These are phyloP conservation scores for Abrostola tripartita DNA, from an alignment of 2,888 invertebrate species.

Conservation along the genomic window DNA sequence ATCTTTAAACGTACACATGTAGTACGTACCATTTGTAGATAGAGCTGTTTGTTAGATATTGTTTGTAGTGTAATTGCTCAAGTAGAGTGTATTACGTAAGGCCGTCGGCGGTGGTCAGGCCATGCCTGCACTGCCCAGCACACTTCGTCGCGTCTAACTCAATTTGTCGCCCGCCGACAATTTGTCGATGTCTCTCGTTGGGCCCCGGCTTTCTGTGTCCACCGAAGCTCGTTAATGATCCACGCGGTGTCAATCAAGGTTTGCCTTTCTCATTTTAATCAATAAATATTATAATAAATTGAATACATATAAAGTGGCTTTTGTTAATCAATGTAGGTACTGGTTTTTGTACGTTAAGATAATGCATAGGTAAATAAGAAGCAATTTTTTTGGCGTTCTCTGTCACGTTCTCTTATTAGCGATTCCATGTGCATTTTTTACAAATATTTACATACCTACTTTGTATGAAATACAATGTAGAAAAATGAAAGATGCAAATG, in stretches of 20 bases:
- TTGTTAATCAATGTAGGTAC: constrained; percentile 2
- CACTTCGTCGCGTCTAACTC: constrained; percentile 64
- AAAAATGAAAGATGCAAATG: too few species aligned
- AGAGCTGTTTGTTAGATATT: background rate
- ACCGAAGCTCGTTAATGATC: constrained; percentile 55
- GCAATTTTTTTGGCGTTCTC: background rate
- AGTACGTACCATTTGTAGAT: too few species aligned
- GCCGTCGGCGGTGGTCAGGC: constrained; percentile 20
- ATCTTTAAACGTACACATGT: background rate
- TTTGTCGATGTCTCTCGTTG: constrained; percentile 66
- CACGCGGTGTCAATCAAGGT: constrained; percentile 56
- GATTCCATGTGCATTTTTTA: background rate
- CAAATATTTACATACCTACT: too few species aligned
- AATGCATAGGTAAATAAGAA: constrained; percentile 15
- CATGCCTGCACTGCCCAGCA: constrained; percentile 32
- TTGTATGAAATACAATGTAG: too few species aligned
- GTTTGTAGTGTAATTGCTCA: constrained; percentile 11
- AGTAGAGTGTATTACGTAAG: constrained; percentile 36
- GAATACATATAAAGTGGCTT: constrained; percentile 21
- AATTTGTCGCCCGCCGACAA: constrained; percentile 67
- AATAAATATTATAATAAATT: constrained; percentile 23
- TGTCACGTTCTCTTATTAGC: background rate
- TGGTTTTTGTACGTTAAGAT: constrained; percentile 17
- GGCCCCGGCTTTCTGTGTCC: constrained; percentile 54
- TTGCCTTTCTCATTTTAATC: constrained; percentile 40